A percentile compares a stretch with the other conserved stretches of the same genome.
Conservation (phyloP, 2,113 vertebrate genomes). For the Procavia capensis region DNA sequence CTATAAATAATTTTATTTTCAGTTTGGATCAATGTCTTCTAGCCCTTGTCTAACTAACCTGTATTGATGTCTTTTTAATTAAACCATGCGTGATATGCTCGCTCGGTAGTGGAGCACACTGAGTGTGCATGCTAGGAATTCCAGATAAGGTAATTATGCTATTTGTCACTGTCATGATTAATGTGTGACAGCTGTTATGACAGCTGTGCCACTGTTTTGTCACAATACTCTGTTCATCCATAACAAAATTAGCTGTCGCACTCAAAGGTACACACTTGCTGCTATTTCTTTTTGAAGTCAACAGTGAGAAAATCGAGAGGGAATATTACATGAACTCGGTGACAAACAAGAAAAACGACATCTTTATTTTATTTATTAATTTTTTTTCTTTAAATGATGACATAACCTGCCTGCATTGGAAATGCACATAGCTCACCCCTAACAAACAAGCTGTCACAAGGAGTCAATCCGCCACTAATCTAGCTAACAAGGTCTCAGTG, state of each 20-base stretch:
- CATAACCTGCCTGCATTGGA: constrained; percentile 79
- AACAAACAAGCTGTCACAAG: constrained; percentile 88
- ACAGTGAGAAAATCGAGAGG: constrained; percentile 86
- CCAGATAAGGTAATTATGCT: constrained; percentile 91
- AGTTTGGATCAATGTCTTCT: constrained; percentile 85
- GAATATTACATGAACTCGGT: constrained; percentile 86
- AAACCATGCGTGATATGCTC: constrained; percentile 85
- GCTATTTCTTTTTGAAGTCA: constrained; percentile 86
- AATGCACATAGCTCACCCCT: constrained; percentile 85
- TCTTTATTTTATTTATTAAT: constrained; percentile 82
- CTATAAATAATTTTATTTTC: constrained; percentile 87
- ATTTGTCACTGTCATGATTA: constrained; percentile 93
- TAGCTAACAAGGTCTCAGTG: constrained; percentile 85
- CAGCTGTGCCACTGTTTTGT: constrained; percentile 92
- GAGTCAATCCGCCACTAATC: constrained; percentile 83
- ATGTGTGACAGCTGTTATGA: constrained; percentile 92
- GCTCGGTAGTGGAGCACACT: constrained; percentile 82
- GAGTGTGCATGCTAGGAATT: constrained; percentile 88
- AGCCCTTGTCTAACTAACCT: constrained; percentile 88
- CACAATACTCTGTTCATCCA: constrained; percentile 89
- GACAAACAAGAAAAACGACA: constrained; percentile 87
- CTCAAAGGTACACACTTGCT: constrained; percentile 83
- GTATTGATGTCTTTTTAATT: constrained; percentile 90
- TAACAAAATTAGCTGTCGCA: constrained; percentile 89
- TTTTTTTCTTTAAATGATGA: constrained; percentile 83